These are phyloP conservation scores for Pseudorhiza aurosa DNA, from an alignment of 30 jellyfish, hydroid and myxozoan genomes.

Conservation along the genomic window DNA sequence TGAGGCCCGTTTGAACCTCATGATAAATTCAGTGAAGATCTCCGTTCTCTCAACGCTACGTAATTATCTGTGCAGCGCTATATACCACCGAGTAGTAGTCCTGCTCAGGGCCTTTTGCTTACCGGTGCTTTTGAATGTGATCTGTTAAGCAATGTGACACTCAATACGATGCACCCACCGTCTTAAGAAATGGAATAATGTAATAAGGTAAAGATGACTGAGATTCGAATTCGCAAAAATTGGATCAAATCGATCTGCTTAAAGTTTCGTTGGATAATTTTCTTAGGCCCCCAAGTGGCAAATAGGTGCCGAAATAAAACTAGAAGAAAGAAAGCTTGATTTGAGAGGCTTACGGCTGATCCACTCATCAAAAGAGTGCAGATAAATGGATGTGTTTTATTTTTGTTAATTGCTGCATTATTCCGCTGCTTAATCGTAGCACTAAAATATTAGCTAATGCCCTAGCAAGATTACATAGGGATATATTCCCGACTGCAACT, in stretches of 20 bases:
- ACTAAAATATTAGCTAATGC: slow-evolving; percentile 51
- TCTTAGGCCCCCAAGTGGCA: slow-evolving; percentile 79
- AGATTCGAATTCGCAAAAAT: slow-evolving; percentile 42
- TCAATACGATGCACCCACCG: slow-evolving; percentile 9
- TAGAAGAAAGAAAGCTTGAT: slow-evolving; percentile 62
- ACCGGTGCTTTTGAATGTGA: slow-evolving; percentile 23
- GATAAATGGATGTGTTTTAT: slow-evolving; percentile 67
- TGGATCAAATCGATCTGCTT: slow-evolving; percentile 73
- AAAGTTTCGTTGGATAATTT: slow-evolving; percentile 46
- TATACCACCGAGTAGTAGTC: no score
- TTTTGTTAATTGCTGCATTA: slow-evolving; percentile 62
- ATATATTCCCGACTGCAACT: slow-evolving; percentile 43
- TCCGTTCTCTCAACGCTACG: no score
- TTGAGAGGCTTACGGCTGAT: slow-evolving; percentile 63
- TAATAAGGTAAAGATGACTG: slow-evolving; percentile 37
- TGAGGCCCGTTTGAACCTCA: no score
- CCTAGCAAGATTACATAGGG: slow-evolving; percentile 56
- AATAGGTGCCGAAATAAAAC: slow-evolving; percentile 68
- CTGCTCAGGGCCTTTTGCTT: neutral
- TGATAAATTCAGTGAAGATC: no score
- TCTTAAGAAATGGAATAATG: slow-evolving; percentile 16
- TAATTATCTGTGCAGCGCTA: no score
- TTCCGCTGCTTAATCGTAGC: slow-evolving; percentile 35
- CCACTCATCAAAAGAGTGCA: slow-evolving; percentile 29
- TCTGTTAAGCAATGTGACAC: slow-evolving; percentile 48